Evolutionary conservation across 2,888 invertebrate genomes (phyloP).

Genomic region (Ectropis crepuscularia): DNA sequence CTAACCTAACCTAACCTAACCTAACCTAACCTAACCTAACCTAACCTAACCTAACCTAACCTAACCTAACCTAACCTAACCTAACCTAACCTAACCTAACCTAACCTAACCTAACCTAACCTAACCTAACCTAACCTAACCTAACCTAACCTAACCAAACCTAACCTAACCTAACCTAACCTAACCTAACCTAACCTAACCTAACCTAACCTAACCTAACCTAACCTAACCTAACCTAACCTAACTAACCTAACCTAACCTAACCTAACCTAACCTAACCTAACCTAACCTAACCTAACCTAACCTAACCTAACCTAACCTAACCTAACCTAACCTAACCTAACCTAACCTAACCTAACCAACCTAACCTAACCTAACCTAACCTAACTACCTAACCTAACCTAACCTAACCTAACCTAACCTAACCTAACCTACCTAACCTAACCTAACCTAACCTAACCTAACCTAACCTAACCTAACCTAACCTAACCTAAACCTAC

Average conservation of each 20-base stretch:
- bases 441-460: slow-evolving; percentile 34
- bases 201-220: slow-evolving; percentile 26
- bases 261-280: slow-evolving; percentile 28
- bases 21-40: slow-evolving; percentile 7
- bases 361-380: too few relatives aligned
- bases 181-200: slow-evolving; percentile 20
- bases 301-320: slow-evolving; percentile 33
- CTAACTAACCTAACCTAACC: slow-evolving; percentile 25
- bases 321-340: slow-evolving; percentile 34
- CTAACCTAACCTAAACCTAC: too few relatives aligned
- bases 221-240: slow-evolving; percentile 23
- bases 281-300: slow-evolving; percentile 25
- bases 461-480: slow-evolving; percentile 29
- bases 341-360: too few relatives aligned
- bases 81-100: slow-evolving; percentile 26
- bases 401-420: slow-evolving; percentile 36
- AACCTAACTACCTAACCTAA: too few relatives aligned
- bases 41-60: slow-evolving; percentile 17
- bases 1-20: slow-evolving; percentile 29
- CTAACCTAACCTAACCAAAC: slow-evolving; percentile 29
- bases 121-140: slow-evolving; percentile 27
- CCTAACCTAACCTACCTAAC: too few relatives aligned
- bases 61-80: slow-evolving; percentile 24
- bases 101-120: slow-evolving; percentile 33
- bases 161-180: slow-evolving; percentile 34